Conservation (phyloP, 2,888 invertebrate genomes). For the Prosopocoilus inquinatus region DNA sequence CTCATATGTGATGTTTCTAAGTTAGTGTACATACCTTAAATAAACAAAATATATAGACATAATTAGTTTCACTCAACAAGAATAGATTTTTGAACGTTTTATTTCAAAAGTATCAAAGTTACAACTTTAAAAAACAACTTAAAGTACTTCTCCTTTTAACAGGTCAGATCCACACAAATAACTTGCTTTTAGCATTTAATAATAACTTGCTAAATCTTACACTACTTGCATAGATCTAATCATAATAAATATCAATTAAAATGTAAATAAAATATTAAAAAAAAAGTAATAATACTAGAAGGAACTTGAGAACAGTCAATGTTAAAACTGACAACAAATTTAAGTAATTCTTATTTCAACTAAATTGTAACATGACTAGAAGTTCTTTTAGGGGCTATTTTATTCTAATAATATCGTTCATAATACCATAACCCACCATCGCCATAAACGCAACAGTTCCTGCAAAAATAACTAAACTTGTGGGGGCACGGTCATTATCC, state of each 20-base stretch:
- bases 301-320: background rate
- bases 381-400: slow-evolving; percentile 2
- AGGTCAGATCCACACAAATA: too few species aligned
- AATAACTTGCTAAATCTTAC: too few species aligned
- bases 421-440: slow-evolving; percentile 14
- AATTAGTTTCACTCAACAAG: background rate
- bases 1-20: slow-evolving; percentile 41
- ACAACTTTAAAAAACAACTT: too few species aligned
- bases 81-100: too few species aligned
- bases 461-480: slow-evolving; percentile 12
- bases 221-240: too few species aligned
- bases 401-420: slow-evolving; percentile 15
- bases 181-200: too few species aligned
- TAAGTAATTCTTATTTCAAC: background rate
- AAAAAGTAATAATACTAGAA: background rate
- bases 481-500: slow-evolving; percentile 15
- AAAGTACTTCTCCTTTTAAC: too few species aligned
- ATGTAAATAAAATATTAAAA: background rate
- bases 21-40: slow-evolving; percentile 35
- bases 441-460: slow-evolving; percentile 11
- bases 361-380: background rate
- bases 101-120: too few species aligned
- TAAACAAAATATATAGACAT: background rate
- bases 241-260: too few species aligned
- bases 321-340: background rate